Evolutionary conservation across 2,113 vertebrate species (phyloP).

Genomic region (Holacanthus passer): DNA sequence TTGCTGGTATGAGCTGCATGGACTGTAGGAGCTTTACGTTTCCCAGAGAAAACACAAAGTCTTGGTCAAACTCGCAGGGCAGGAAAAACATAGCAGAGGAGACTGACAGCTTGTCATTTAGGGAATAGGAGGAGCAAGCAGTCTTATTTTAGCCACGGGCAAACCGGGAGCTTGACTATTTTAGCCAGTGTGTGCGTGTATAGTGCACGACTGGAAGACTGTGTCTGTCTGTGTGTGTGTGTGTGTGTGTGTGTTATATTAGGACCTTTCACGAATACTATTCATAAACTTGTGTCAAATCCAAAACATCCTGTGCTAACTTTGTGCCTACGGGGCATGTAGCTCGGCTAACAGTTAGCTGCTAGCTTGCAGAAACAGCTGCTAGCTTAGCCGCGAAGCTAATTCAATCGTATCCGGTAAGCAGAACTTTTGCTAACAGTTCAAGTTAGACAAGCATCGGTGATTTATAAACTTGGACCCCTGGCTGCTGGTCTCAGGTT

Average conservation of each 20-base stretch:
- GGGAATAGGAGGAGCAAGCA: slow-evolving; percentile 74
- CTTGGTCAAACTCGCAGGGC: neutral
- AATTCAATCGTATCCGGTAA: slow-evolving; percentile 26
- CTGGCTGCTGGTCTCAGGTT: slow-evolving; percentile 61
- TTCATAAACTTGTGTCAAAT: slow-evolving; percentile 72
- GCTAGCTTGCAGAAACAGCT: slow-evolving; percentile 26
- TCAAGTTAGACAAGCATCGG: slow-evolving; percentile 15
- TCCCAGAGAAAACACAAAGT: neutral
- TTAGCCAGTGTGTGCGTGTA: slow-evolving; percentile 60
- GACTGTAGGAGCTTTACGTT: neutral
- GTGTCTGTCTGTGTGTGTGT: slow-evolving; percentile 3
- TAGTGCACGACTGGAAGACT: slow-evolving; percentile 38
- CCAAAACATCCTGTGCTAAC: slow-evolving; percentile 83
- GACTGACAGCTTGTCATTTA: slow-evolving; percentile 65
- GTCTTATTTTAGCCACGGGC: slow-evolving; percentile 80
- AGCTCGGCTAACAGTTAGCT: slow-evolving; percentile 59
- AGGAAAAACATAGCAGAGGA: slow-evolving; percentile 27
- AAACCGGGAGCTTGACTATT: slow-evolving; percentile 75
- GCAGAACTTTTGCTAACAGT: slow-evolving; percentile 28
- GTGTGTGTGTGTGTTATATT: slow-evolving; percentile 47
- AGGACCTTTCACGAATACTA: slow-evolving; percentile 31
- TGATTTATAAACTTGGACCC: slow-evolving; percentile 49
- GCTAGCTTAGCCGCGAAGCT: slow-evolving; percentile 26
- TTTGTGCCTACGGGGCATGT: slow-evolving; percentile 51
- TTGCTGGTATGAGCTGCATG: neutral